Base-by-base conservation (phyloP, 2,113 vertebrate genomes). In the Microcebus tavaratra region DNA sequence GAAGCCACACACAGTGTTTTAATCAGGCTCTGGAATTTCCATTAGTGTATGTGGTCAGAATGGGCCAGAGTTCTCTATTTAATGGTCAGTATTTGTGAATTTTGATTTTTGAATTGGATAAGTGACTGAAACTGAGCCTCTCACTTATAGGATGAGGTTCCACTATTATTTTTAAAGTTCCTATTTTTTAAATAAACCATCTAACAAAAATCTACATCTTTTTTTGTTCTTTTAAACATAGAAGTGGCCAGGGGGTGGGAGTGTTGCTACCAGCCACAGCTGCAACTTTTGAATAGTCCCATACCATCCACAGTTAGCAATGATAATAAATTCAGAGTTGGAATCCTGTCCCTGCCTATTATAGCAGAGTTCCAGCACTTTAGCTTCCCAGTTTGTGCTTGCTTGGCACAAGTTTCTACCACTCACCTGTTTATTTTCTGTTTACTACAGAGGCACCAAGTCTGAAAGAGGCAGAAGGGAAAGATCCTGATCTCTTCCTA, bases 381-480 rank as follows among this genome's bases (percentile, higher is more conserved):
- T 67, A 81, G 31, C 92, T 95, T 95, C 39, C 53, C 90, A 48
- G 55, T 75, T 70, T 18, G 65, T 94, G 3, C 48, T 65, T 93
- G 45, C 57, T 88, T 91, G 63, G 25, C 55, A 78, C 3, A 25
- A 21, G 75, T 50, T 23, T 90, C 79, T 90, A 90, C 25, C 15
- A 89, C 34, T 96, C 10, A 94, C 34, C 4, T 83, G 6, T 95
- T 31, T 80, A 89, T 89, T 55, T 96, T 82, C 78, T 96, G 85
- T 85, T 98, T 98, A 70, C 88, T 97, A 65, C 95, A 99, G 99
- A 98, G 96, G 99, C 99, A 94, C 99, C 99, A 55, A 97, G 98
- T 90, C 98, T 99, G 75, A 98, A 98, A 73, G 98, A 98, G 3
- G 97, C 97, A 90, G 98, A 98, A 14, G 97, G 67, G 29, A 98